These are phyloP conservation scores for Rhodinocichla rosea DNA, from an alignment of 2,113 vertebrate genomes.

Conservation along the genomic window DNA sequence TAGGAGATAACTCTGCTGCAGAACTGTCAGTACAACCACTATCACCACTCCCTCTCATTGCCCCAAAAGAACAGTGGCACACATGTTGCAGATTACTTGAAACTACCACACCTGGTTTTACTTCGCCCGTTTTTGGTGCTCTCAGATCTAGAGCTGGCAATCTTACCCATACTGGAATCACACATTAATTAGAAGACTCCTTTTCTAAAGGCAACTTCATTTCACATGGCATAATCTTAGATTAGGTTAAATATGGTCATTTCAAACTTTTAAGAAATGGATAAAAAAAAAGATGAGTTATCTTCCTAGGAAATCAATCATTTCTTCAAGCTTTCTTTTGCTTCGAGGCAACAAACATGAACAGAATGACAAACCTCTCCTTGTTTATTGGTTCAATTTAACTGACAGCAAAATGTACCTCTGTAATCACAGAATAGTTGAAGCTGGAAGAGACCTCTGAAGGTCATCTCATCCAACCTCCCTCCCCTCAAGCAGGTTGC, in stretches of 20 bases:
- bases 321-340: background rate
- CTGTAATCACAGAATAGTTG: background rate
- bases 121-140: background rate
- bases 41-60: accelerated
- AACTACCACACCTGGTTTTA: background rate
- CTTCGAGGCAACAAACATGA: accelerated
- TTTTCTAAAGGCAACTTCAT: background rate
- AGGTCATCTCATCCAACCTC: background rate
- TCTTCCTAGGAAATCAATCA: background rate
- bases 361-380: background rate
- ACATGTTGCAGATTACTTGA: background rate
- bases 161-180: background rate
- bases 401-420: background rate
- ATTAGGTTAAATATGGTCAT: background rate
- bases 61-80: background rate
- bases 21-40: background rate
- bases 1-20: background rate
- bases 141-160: background rate
- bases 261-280: background rate
- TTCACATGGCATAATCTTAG: background rate
- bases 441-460: background rate
- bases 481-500: background rate
- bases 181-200: background rate
- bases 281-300: background rate
- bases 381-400: background rate